Base-by-base conservation (phyloP, 1,140 invertebrate species). In the Ceratitis capitata region DNA sequence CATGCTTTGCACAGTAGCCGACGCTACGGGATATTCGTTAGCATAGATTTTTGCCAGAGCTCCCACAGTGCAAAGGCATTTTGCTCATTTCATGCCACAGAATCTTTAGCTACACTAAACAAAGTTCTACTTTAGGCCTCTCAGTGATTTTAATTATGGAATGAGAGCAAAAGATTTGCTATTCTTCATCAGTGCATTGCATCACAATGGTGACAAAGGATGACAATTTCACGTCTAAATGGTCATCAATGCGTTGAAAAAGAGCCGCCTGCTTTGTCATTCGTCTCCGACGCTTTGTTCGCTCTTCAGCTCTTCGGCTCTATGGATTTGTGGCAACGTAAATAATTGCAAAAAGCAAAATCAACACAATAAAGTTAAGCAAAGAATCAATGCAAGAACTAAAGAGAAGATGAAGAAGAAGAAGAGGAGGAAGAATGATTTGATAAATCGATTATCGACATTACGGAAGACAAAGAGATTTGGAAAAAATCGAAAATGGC, bases 221-320 rank as follows among this genome's bases (percentile, higher is more conserved):
- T 78, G 69, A 78, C 89, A 91, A 91, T 91, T 91, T 91, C 89
- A 91, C 89, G 90, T 91, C 89, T 91, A 89, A 91, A 91, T 91
- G 89, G 88, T 89, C 89, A 88, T 89, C 87, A 90, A 91, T 91
- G 89, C 86, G 86, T 88, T 78, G 88, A 88, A 87, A 85, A 86
- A 86, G 88, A 86, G 69, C 69, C 69, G 69, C 69, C 39, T 45
- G 39, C 39, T 85, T 83, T 85, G 88, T 86, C 88, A 87, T 86
- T 86, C 74, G 69, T 53, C 82, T 3, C 12, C n/a, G 19, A 7
- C 14, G n/a, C 16, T 53, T 83, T 83, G 29, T 56, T 23, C 32
- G 10, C 35, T 23, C 1, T 32, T 10, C 23, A 32, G 45, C 82
- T 35, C 3, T 56, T 56, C 53, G 47, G n/a, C n/a, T n/a, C n/a